A percentile compares a stretch with the other conserved stretches of the same genome.
Evolutionary conservation across 2,797 vertebrate species (phyloP).

Genomic region (Acanthurus leucopareius): DNA sequence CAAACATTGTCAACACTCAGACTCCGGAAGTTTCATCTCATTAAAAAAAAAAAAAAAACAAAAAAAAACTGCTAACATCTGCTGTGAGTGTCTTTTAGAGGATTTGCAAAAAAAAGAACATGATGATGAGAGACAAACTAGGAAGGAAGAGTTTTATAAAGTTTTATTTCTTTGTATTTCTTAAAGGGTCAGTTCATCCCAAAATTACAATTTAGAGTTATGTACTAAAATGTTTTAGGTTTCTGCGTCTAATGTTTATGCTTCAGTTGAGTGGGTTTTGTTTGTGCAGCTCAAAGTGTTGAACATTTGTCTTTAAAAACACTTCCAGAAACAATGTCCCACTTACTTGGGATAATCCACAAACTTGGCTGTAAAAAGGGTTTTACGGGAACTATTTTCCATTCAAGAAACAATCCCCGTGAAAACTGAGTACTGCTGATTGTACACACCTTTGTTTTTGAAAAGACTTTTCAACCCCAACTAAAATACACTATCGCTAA

Average conservation of each 20-base stretch:
- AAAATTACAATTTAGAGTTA: neutral
- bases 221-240: neutral
- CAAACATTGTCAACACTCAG: constrained; percentile 84
- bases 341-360: constrained; percentile 6
- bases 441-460: constrained; percentile 5
- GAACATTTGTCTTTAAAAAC: neutral
- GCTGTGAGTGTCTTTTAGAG: constrained; percentile 65
- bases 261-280: neutral
- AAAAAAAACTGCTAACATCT: constrained; percentile 75
- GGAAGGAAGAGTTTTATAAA: constrained; percentile 1
- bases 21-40: constrained; percentile 88
- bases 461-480: neutral
- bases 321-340: neutral
- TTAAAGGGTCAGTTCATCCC: constrained; percentile 16
- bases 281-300: neutral
- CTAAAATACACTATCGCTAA: neutral
- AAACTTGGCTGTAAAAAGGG: neutral
- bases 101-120: constrained; percentile 52
- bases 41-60: constrained; percentile 80
- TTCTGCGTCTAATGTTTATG: neutral
- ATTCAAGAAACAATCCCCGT: neutral
- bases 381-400: constrained; percentile 1
- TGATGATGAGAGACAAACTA: constrained; percentile 14
- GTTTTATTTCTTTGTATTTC: neutral
- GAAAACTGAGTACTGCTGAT: constrained; percentile 4